These are phyloP conservation scores for Chlorodrepanis virens DNA, from an alignment of 2,113 vertebrate species.

Conservation along the genomic window DNA sequence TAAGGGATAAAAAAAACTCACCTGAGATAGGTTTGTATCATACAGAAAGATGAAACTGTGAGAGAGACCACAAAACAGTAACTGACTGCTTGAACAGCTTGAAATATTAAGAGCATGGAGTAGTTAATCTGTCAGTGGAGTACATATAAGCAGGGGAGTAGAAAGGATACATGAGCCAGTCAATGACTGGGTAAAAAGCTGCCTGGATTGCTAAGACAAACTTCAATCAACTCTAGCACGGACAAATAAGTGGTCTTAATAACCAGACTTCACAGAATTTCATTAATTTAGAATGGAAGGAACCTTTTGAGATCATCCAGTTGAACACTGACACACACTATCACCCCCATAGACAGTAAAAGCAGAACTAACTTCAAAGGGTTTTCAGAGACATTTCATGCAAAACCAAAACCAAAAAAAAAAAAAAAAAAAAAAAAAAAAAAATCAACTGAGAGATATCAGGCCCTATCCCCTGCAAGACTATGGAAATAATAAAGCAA, in stretches of 20 bases:
- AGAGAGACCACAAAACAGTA: neutral
- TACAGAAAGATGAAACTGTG: neutral
- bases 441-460: rapidly evolving
- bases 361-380: neutral
- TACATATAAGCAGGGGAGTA: neutral
- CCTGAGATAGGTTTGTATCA: neutral
- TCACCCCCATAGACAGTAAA: neutral
- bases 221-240: neutral
- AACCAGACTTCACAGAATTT: neutral
- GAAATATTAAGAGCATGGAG: neutral
- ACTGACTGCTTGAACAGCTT: neutral
- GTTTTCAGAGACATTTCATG: neutral
- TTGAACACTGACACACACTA: neutral
- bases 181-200: neutral
- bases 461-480: neutral
- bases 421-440: neutral
- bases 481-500: neutral
- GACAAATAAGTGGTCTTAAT: neutral
- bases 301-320: neutral
- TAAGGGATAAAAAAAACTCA: neutral
- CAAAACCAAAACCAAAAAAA: neutral
- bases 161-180: neutral
- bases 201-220: neutral
- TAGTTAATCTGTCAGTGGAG: neutral
- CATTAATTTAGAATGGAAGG: neutral